Base-by-base conservation (phyloP, 2,113 vertebrate genomes). In the Tachycineta bicolor region DNA sequence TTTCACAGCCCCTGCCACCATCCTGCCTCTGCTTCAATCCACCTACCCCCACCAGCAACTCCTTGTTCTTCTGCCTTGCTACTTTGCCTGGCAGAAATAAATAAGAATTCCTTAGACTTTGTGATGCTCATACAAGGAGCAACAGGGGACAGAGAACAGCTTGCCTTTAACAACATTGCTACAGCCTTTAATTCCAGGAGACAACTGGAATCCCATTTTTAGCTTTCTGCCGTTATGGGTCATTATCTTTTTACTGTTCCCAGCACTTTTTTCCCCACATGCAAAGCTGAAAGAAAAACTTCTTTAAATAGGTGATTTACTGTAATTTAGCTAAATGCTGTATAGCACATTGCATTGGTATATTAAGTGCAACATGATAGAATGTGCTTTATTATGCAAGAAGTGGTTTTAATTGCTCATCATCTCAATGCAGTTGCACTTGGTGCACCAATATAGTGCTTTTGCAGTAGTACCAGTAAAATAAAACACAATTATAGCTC, bases 291-390 rank as follows among this genome's bases (percentile, higher is more conserved):
- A 96, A 93, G 49, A 56, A 92, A 93, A 92, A 92, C 75, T 85
- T 81, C 62, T 96, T 95, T 89, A 96, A 97, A 92, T 64, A 87
- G 80, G 74, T 81, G 74, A 95, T 96, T 95, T 95, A 95, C 89
- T 21, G 21, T 75, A 93, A 95, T 95, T 92, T 82, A 96, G 50
- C 67, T 88, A 94, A 96, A 87, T 31, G 63, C 55, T 55, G 49
- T 82, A 26, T 52, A 92, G 82, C 69, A 64, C 52, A 60, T 67
- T 69, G 44, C 44, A 49, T 24, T 41, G 83, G 67, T 90, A 77
- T 55, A 74, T 89, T 93, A 92, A 96, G 93, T 52, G 43, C 79
- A 94, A 91, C 69, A 59, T 50, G 64, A 93, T 28, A 90, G 68
- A 52, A 58, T n/a, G 71, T 60, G n/a, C 67, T 96, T 96, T 93